Conservation (phyloP, 1,140 invertebrate species). For the Calycopis cecrops region DNA sequence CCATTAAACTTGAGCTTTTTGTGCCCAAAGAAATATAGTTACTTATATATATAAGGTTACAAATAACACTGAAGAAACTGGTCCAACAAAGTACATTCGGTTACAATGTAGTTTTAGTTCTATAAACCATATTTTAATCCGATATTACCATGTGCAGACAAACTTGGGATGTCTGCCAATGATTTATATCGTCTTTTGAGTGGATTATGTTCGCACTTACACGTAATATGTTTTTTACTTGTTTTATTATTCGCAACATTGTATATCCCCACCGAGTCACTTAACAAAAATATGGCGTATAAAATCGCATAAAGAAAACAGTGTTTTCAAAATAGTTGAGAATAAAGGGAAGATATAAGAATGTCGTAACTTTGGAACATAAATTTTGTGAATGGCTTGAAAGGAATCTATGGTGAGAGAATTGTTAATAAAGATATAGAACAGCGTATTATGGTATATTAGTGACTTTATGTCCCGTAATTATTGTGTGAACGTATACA, state of each 20-base stretch:
- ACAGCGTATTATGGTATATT: constrained; percentile 66
- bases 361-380: constrained; percentile 63
- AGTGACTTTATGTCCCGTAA: constrained; percentile 61
- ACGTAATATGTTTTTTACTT: constrained; percentile 45
- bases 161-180: constrained; percentile 9
- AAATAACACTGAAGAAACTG: constrained; percentile 31
- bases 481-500: constrained; percentile 58
- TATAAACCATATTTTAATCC: constrained; percentile 31
- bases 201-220: constrained; percentile 57
- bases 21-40: constrained; percentile 23
- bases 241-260: constrained; percentile 65
- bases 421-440: constrained; percentile 74
- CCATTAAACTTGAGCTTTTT: constrained; percentile 46
- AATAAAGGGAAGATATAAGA: constrained; percentile 67
- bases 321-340: constrained; percentile 69
- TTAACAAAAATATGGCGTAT: constrained; percentile 68
- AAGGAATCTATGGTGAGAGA: constrained; percentile 64
- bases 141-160: constrained; percentile 13
- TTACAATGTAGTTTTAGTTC: constrained; percentile 41
- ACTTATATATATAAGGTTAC: constrained; percentile 30
- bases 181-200: constrained; percentile 51
- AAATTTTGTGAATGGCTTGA: constrained; percentile 65
- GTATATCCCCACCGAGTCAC: constrained; percentile 52
- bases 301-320: constrained; percentile 72
- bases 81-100: constrained; percentile 24